Evolutionary conservation across 2,797 vertebrate species (phyloP).

Genomic region (Dromococcyx pavoninus): DNA sequence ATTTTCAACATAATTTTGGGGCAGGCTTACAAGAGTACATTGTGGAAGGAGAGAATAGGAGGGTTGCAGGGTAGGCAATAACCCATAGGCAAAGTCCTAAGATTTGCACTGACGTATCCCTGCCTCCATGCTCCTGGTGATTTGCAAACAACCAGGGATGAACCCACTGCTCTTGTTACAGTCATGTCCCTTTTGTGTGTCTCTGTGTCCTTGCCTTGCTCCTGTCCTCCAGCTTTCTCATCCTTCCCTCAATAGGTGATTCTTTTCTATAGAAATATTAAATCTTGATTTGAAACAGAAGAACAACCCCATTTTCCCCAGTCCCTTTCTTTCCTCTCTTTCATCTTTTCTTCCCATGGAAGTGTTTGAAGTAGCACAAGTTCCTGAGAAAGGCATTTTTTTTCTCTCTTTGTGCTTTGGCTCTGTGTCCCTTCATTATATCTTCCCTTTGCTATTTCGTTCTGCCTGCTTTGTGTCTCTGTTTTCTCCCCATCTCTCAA

Average conservation of each 20-base stretch:
- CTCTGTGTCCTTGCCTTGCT: slow-evolving; percentile 29
- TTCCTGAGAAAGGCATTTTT: neutral
- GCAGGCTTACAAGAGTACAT: neutral
- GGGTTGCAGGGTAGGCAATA: neutral
- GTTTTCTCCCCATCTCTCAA: slow-evolving; percentile 43
- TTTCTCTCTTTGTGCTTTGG: slow-evolving; percentile 1
- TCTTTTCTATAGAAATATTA: slow-evolving; percentile 42
- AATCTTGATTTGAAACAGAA: slow-evolving; percentile 45
- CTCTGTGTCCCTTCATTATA: slow-evolving; percentile 35
- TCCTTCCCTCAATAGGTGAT: slow-evolving; percentile 32
- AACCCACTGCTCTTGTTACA: neutral
- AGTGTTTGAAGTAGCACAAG: slow-evolving; percentile 39
- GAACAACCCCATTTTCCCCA: slow-evolving; percentile 23
- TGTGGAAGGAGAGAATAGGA: neutral
- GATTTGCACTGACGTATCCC: slow-evolving; percentile 13
- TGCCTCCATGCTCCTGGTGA: slow-evolving; percentile 39
- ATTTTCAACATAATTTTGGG: slow-evolving; percentile 1
- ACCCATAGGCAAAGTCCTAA: slow-evolving; percentile 39
- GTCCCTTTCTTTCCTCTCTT: slow-evolving; percentile 11
- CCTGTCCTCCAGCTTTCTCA: slow-evolving; percentile 47
- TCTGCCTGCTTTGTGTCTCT: neutral
- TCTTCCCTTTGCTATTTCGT: slow-evolving; percentile 29
- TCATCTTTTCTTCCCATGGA: slow-evolving; percentile 42
- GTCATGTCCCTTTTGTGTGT: slow-evolving; percentile 10
- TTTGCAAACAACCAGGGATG: slow-evolving; percentile 52